phyloP scores from a whole-genome alignment of 1,140 invertebrate genomes.

The Drosophila jambulina region DNA sequence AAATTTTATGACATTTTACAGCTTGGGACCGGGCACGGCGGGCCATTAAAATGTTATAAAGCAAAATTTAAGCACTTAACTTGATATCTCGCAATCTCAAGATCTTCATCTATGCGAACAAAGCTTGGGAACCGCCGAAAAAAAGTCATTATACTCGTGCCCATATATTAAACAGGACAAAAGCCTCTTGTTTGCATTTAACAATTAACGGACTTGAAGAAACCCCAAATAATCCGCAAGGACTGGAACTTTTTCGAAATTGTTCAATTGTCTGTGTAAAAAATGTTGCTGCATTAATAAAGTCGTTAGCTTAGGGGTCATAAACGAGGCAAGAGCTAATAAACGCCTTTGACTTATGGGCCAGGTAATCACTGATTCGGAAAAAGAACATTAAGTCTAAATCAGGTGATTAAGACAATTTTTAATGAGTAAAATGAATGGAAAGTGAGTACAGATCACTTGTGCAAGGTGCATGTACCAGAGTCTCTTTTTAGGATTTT shows the following conservation, averaged over 20 bases:
- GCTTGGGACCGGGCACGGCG: constrained; percentile 51
- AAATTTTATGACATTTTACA: constrained; percentile 83
- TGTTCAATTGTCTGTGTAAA: constrained; percentile 54
- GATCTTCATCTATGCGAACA: constrained; percentile 63
- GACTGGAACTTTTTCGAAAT: constrained; percentile 32
- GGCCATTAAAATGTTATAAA: constrained; percentile 82
- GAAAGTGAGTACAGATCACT: background rate
- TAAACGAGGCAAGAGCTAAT: constrained; percentile 35
- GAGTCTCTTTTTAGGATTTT: background rate
- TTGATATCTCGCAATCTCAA: constrained; percentile 74
- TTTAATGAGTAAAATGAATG: background rate
- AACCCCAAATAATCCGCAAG: constrained; percentile 24
- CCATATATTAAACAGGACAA: constrained; percentile 41
- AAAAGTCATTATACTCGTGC: constrained; percentile 55
- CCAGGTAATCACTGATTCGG: constrained; percentile 28
- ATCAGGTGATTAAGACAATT: background rate
- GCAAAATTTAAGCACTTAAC: constrained; percentile 79
- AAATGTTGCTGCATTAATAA: constrained; percentile 34
- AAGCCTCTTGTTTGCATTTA: constrained; percentile 58
- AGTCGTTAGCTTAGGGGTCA: constrained; percentile 25
- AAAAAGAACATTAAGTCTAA: background rate
- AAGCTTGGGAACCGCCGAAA: constrained; percentile 14
- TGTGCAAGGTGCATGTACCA: background rate
- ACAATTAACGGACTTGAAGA: constrained; percentile 62
- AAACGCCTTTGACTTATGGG: constrained; percentile 38